A percentile compares a stretch with the other conserved stretches of the same genome.
phyloP scores from a whole-genome alignment of 1,140 invertebrate genomes.

The Drosophila cardini region DNA sequence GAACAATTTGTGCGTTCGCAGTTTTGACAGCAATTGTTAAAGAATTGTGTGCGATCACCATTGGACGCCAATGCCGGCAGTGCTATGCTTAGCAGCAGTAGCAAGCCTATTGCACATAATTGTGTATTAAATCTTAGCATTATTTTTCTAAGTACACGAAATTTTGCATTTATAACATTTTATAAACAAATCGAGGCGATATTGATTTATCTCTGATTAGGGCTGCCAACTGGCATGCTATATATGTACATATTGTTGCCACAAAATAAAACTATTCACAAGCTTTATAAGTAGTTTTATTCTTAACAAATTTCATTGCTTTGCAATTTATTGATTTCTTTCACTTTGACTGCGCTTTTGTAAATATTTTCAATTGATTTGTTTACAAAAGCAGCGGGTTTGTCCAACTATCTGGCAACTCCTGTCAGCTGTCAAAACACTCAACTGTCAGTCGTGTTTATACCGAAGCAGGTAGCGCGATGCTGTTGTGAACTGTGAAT shows the following conservation, averaged over 20 bases:
- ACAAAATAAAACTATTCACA: too few relatives aligned
- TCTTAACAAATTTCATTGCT: not conserved
- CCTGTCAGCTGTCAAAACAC: conserved; percentile 53
- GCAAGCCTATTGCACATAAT: conserved; percentile 48
- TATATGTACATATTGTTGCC: not conserved
- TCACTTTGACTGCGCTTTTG: not conserved
- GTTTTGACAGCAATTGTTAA: conserved; percentile 79
- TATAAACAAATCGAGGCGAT: conserved; percentile 60
- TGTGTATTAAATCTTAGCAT: conserved; percentile 43
- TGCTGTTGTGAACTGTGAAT: not conserved
- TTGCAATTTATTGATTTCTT: not conserved
- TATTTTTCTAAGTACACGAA: conserved; percentile 4
- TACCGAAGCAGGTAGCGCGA: not conserved
- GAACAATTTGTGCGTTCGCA: conserved; percentile 80
- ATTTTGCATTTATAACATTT: conserved; percentile 45
- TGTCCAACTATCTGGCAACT: conserved; percentile 19
- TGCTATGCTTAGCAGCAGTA: conserved; percentile 29
- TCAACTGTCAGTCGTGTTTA: conserved; percentile 34
- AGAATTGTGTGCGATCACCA: conserved; percentile 79
- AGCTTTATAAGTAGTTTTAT: not conserved
- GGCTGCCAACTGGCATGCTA: conserved; percentile 33
- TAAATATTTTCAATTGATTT: conserved; percentile 39
- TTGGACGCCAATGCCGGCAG: conserved; percentile 48
- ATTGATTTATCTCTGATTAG: conserved; percentile 68
- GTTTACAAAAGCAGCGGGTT: conserved; percentile 26